Conservation (phyloP, 2,888 invertebrate genomes). For the Ctena decussata region DNA sequence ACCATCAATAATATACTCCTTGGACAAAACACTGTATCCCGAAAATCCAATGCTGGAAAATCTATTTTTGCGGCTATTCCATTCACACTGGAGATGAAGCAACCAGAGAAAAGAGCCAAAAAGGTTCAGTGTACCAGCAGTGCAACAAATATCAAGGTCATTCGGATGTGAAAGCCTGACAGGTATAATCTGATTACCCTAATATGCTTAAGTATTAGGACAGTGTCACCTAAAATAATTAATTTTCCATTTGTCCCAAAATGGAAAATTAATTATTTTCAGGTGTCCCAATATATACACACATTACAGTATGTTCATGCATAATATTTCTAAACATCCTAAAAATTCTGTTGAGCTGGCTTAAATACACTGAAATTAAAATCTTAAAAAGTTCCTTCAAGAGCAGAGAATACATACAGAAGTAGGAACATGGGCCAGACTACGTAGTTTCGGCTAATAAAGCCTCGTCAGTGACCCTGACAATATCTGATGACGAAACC, state of each 20-base stretch:
- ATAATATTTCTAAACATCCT: not conserved
- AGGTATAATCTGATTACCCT: not conserved
- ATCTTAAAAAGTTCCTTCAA: too few relatives aligned
- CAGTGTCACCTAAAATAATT: too few relatives aligned
- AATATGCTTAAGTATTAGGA: too few relatives aligned
- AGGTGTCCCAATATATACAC: too few relatives aligned
- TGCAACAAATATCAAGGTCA: slow-evolving; percentile 27
- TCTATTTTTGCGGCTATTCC: not conserved
- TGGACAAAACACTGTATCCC: slow-evolving; percentile 50
- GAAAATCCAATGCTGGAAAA: slow-evolving; percentile 61
- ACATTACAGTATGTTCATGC: too few relatives aligned
- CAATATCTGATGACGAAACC: too few relatives aligned
- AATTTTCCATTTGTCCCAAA: too few relatives aligned
- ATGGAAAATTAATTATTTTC: too few relatives aligned
- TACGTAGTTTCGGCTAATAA: too few relatives aligned
- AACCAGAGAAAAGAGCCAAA: slow-evolving; percentile 15
- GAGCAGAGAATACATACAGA: too few relatives aligned
- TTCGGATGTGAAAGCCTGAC: slow-evolving; percentile 24
- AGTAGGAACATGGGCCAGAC: too few relatives aligned
- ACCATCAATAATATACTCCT: slow-evolving; percentile 50
- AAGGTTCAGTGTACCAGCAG: not conserved
- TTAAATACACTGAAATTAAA: not conserved
- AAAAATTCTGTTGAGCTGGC: not conserved
- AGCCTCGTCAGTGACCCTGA: too few relatives aligned
- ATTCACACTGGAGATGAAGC: not conserved